Base-by-base conservation (phyloP, 2,888 invertebrate species). In the Spodoptera littoralis region DNA sequence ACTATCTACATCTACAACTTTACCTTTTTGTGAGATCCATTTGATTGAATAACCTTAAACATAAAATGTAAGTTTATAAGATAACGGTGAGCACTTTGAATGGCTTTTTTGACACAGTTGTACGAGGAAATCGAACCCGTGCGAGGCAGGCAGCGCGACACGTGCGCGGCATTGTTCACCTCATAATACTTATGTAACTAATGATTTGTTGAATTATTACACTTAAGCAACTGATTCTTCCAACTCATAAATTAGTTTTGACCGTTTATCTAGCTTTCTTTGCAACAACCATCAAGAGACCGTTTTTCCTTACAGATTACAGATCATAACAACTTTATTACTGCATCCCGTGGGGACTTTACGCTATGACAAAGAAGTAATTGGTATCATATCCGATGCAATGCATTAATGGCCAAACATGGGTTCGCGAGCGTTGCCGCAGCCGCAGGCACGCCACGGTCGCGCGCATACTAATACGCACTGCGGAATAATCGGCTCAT, bases 401-500 rank as follows among this genome's bases (percentile, higher is more conserved):
- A 45, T 27, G 13, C 9, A 13, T 45, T n/a, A 58, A 62, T 24
- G 41, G 9, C 44, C 46, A 49, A 59, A 63, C 44, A 55, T 45
- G 27, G n/a, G 12, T 36, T 0, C 27, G 27, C 27, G 3, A 11
- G 3, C 24, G 1, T 13, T n/a, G 9, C 6, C 47, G 22, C 24
- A 22, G 11, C 49, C 12, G 18, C 3, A 59, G 24, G 47, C 24
- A 18, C 27, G 42, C 52, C 68, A 59, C 46, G 71, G 73, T 43
- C 69, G 53, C 24, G 11, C 54, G 49, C 53, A 70, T 58, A 64
- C 2, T 49, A 30, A 66, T 22, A 24, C 12, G 27, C 13, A 24
- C 18, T 42, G 27, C 46, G 43, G n/a, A 9, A 70, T 59, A 22
- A 54, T 50, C 50, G 47, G 44, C 53, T 73, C 52, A 65, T 74